These are phyloP conservation scores for Dastarcus helophoroides DNA, from an alignment of 2,888 invertebrate species.

Conservation along the genomic window DNA sequence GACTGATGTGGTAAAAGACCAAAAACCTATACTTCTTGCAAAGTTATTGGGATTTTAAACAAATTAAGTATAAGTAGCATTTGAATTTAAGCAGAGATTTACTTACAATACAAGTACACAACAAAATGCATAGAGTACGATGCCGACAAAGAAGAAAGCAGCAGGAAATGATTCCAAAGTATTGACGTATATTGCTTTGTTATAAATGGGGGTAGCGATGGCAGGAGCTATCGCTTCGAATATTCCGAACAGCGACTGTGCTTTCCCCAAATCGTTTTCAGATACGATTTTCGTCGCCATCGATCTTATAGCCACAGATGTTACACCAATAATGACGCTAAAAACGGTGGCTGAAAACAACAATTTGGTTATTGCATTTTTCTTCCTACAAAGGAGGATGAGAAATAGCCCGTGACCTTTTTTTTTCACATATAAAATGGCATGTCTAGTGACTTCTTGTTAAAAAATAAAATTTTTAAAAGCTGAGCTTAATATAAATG, in stretches of 20 bases:
- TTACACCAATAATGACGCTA: slow-evolving; percentile 30
- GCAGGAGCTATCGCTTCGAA: slow-evolving; percentile 47
- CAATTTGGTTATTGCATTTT: no score
- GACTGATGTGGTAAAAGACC: no score
- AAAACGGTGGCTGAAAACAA: no score
- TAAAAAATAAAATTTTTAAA: no score
- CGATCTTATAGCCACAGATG: slow-evolving; percentile 31
- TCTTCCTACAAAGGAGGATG: no score
- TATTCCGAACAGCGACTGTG: slow-evolving; percentile 47
- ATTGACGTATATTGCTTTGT: slow-evolving; percentile 39
- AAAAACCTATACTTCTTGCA: no score
- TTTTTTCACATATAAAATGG: no score
- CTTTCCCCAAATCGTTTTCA: slow-evolving; percentile 33
- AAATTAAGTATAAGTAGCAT: slow-evolving; percentile 11
- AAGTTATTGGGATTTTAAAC: no score
- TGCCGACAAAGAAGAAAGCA: slow-evolving; percentile 46
- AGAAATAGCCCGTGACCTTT: no score
- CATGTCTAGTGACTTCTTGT: no score
- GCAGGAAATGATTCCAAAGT: slow-evolving; percentile 42
- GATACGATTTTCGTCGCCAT: slow-evolving; percentile 33
- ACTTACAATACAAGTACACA: slow-evolving; percentile 22
- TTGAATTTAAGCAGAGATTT: no score
- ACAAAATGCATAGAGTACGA: slow-evolving; percentile 18
- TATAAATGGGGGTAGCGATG: slow-evolving; percentile 45
- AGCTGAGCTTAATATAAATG: no score